These are phyloP conservation scores for Periophthalmus magnuspinnatus DNA, from an alignment of 2,797 vertebrate species.

Conservation along the genomic window DNA sequence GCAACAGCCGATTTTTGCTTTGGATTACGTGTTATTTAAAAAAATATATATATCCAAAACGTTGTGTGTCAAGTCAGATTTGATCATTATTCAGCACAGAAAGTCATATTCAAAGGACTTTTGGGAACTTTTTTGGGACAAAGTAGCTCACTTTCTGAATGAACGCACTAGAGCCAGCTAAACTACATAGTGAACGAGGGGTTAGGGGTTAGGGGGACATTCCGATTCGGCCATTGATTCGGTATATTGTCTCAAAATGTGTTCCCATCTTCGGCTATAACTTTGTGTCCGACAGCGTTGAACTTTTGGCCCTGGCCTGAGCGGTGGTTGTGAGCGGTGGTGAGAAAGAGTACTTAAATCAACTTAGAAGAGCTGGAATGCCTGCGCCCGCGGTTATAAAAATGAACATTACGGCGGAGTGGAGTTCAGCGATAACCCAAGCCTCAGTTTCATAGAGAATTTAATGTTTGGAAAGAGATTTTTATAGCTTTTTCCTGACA, in stretches of 20 bases:
- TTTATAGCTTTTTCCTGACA: neutral
- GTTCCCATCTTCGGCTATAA: constrained; percentile 58
- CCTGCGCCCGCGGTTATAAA: neutral
- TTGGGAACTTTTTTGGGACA: no score
- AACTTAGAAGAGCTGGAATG: constrained; percentile 14
- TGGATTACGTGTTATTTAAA: no score
- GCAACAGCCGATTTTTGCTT: no score
- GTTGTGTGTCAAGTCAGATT: no score
- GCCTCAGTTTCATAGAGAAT: constrained; percentile 6
- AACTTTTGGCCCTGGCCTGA: constrained; percentile 59
- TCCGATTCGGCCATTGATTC: constrained; percentile 26
- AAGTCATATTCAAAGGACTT: no score
- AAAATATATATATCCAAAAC: no score
- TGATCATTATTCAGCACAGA: no score
- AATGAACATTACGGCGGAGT: neutral
- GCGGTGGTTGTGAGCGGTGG: constrained; percentile 32
- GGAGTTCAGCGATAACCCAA: constrained; percentile 7
- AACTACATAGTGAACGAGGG: no score
- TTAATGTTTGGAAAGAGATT: constrained; percentile 5
- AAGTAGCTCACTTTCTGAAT: no score
- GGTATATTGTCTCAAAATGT: constrained; percentile 36
- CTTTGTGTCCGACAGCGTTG: constrained; percentile 52
- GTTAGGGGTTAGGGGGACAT: no score
- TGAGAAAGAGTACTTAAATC: constrained; percentile 41
- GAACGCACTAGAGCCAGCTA: no score